Percentiles rank a stretch among this genome's conserved stretches.
phyloP scores from a whole-genome alignment of 1,140 invertebrate genomes.

The Cephus cinctus region DNA sequence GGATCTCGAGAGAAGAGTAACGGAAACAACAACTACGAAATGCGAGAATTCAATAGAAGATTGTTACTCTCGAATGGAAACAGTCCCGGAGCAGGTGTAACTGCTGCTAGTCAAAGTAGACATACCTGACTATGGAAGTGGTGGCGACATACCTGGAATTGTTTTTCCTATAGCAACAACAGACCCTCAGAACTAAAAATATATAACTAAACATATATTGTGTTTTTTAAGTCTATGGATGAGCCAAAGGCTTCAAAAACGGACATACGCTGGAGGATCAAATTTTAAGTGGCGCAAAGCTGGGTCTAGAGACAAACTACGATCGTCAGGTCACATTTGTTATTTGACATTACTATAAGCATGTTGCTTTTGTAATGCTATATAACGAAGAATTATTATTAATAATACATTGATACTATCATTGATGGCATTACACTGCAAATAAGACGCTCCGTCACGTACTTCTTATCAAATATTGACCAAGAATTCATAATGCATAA shows the following conservation, averaged over 20 bases:
- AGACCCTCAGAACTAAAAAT: conserved; percentile 42
- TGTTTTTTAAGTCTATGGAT: conserved; percentile 7
- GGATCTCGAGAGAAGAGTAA: conserved; percentile 62
- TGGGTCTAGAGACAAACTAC: too few species aligned
- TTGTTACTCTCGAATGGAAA: conserved; percentile 45
- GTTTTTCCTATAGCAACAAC: conserved; percentile 45
- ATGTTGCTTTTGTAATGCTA: too few species aligned
- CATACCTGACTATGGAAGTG: conserved; percentile 55
- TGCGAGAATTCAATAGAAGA: conserved; percentile 62
- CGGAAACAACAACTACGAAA: conserved; percentile 76
- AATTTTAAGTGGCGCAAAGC: too few species aligned
- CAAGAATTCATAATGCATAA: too few species aligned
- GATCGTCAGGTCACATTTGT: too few species aligned
- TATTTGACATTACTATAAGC: too few species aligned
- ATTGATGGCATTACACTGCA: too few species aligned
- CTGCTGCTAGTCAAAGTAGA: conserved; percentile 35
- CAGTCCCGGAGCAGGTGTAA: conserved; percentile 33
- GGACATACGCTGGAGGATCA: too few species aligned
- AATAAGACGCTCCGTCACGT: too few species aligned
- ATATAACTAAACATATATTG: conserved; percentile 39
- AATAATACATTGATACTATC: too few species aligned
- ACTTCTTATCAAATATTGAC: too few species aligned
- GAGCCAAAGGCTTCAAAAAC: conserved; percentile 1
- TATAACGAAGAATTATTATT: too few species aligned
- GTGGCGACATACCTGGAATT: conserved; percentile 46